Conservation (phyloP, 2,797 vertebrate genomes). For the Chiroxiphia lanceolata region DNA sequence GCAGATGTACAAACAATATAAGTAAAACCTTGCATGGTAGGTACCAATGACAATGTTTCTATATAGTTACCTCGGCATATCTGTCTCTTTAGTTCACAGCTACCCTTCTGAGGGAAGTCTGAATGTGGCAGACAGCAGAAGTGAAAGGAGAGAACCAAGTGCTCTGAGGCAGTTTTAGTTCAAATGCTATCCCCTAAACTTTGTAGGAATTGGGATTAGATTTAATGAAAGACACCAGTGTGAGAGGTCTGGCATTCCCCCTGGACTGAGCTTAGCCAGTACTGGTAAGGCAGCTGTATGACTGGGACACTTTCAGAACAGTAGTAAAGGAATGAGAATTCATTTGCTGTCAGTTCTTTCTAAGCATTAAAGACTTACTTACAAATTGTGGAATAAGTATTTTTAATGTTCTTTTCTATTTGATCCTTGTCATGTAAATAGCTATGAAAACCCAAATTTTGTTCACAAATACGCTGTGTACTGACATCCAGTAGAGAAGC, state of each 20-base stretch:
- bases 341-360: not conserved
- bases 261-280: not conserved
- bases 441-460: not conserved
- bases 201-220: not conserved
- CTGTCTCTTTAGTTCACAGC: not conserved
- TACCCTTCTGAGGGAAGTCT: not conserved
- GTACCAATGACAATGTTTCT: not conserved
- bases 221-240: not conserved
- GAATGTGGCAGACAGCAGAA: not conserved
- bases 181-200: not conserved
- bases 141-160: not conserved
- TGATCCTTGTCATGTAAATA: not conserved
- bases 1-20: not conserved
- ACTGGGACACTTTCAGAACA: not conserved
- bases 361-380: not conserved
- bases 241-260: not conserved
- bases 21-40: not conserved
- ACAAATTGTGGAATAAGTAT: not conserved
- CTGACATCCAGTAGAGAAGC: not conserved
- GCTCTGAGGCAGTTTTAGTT: not conserved
- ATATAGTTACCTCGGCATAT: not conserved
- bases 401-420: not conserved
- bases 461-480: accelerated
- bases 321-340: not conserved
- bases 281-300: not conserved